Percentiles rank a stretch among this genome's conserved stretches.
These are phyloP conservation scores for Silurus aristotelis DNA, from an alignment of 2,797 vertebrate genomes.

Conservation along the genomic window DNA sequence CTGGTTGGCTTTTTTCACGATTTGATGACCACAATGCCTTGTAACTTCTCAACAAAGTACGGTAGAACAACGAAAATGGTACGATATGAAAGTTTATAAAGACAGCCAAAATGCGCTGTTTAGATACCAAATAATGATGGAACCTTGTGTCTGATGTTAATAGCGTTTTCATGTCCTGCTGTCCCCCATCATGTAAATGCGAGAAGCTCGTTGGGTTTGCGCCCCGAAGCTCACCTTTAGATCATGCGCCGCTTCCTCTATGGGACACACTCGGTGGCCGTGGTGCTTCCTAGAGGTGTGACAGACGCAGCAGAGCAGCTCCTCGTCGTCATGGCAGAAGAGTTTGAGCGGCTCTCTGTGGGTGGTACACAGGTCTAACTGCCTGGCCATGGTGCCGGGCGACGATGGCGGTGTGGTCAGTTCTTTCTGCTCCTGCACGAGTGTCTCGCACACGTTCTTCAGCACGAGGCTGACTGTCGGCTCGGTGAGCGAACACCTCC, in stretches of 20 bases:
- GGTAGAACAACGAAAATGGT: no score
- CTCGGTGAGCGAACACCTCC: slow-evolving; percentile 74
- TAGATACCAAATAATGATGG: no score
- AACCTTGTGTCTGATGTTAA: background rate
- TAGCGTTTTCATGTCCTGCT: background rate
- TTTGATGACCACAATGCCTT: no score
- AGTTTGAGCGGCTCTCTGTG: slow-evolving; percentile 76
- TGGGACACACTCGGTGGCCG: slow-evolving; percentile 73
- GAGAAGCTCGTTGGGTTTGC: background rate
- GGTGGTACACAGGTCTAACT: slow-evolving; percentile 62
- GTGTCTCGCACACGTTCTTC: slow-evolving; percentile 78
- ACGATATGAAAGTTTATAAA: no score
- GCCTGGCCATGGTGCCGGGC: background rate
- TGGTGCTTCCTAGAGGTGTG: slow-evolving; percentile 78
- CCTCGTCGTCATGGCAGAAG: slow-evolving; percentile 74
- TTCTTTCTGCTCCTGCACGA: slow-evolving; percentile 68
- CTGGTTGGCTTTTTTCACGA: no score
- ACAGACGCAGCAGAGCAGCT: slow-evolving; percentile 78
- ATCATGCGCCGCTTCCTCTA: slow-evolving; percentile 77
- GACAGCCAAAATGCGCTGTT: no score
- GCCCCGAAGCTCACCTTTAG: slow-evolving; percentile 68
- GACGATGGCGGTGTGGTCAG: background rate
- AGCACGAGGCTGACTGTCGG: slow-evolving; percentile 77
- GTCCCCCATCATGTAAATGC: background rate
- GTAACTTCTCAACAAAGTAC: no score